phyloP scores from a whole-genome alignment of 2,888 invertebrate species.

The Junonia oenone region DNA sequence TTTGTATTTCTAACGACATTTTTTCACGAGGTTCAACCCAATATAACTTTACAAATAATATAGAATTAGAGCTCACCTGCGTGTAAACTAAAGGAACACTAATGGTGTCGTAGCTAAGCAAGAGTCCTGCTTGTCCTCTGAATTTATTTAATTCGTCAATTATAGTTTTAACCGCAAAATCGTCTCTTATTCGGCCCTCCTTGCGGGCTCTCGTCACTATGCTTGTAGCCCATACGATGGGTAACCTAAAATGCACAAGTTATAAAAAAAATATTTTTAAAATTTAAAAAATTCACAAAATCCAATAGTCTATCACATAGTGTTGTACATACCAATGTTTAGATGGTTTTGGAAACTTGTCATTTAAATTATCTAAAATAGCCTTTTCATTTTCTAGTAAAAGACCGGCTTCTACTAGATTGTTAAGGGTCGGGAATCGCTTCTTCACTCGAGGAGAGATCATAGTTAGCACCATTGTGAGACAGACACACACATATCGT shows the following conservation, averaged over 20 bases:
- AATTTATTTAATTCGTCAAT: conserved; percentile 93
- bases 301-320: background rate
- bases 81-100: conserved; percentile 90
- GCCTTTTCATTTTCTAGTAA: conserved; percentile 88
- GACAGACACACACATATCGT: conserved; percentile 90
- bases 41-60: background rate
- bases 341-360: conserved; percentile 89
- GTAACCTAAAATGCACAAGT: conserved; percentile 76
- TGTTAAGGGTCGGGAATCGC: conserved; percentile 89
- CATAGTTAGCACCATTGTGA: conserved; percentile 92
- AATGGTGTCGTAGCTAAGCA: conserved; percentile 89
- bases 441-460: conserved; percentile 93
- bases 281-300: background rate
- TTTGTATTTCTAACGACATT: background rate
- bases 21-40: background rate
- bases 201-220: conserved; percentile 93
- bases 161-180: conserved; percentile 95
- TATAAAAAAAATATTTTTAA: background rate
- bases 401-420: conserved; percentile 91
- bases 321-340: conserved; percentile 86
- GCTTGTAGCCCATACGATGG: conserved; percentile 94
- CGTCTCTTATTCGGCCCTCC: conserved; percentile 92
- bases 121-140: conserved; percentile 86
- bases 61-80: conserved; percentile 70
- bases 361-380: conserved; percentile 88